Evolutionary conservation across 2,113 vertebrate species (phyloP).

Genomic region (Alexandromys fortis): DNA sequence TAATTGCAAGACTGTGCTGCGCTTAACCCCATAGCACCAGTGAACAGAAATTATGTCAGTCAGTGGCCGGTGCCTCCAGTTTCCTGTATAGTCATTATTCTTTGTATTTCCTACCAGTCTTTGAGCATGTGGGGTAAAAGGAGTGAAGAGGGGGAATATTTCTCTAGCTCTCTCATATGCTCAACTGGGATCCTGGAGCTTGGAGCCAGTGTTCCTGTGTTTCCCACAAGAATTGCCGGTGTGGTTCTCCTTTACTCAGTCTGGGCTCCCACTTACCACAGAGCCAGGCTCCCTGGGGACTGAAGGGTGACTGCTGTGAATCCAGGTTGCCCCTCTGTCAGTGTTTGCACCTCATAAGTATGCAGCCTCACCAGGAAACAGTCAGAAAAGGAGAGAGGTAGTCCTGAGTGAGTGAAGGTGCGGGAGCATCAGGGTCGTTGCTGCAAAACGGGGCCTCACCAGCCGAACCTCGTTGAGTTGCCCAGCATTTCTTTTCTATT

Average conservation of each 20-base stretch:
- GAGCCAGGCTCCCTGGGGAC: not conserved
- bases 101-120: not conserved
- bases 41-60: rapidly evolving
- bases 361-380: not conserved
- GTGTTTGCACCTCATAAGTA: not conserved
- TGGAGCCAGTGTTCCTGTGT: not conserved
- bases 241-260: not conserved
- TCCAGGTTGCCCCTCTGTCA: not conserved
- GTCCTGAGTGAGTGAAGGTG: not conserved
- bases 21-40: rapidly evolving
- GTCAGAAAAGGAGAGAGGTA: not conserved
- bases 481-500: not conserved
- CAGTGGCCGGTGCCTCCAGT: not conserved
- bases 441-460: rapidly evolving
- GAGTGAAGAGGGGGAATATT: not conserved
- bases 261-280: not conserved
- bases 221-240: not conserved
- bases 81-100: not conserved
- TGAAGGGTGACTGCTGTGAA: rapidly evolving
- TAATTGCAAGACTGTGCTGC: slow-evolving; percentile 60
- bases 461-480: not conserved
- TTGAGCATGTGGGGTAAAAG: not conserved
- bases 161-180: not conserved
- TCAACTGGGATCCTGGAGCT: not conserved
- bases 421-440: not conserved